Conservation (phyloP, 2,113 vertebrate species). For the Salvelinus alpinus region DNA sequence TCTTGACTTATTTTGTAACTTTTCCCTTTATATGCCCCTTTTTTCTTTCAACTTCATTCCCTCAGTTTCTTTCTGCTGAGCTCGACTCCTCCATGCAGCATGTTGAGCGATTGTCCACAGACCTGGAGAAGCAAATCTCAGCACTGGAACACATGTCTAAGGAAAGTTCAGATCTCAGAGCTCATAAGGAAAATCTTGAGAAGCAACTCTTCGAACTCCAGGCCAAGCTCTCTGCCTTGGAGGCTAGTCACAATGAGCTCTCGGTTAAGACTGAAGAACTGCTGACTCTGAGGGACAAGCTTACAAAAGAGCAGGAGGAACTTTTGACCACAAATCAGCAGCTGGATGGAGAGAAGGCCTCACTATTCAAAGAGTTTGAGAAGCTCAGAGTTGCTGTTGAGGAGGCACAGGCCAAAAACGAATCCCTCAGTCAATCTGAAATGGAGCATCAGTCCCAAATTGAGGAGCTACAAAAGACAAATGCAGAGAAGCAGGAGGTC, state of each 20-base stretch:
- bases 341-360: constrained; percentile 64
- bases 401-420: constrained; percentile 68
- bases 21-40: constrained; percentile 69
- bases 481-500: constrained; percentile 48
- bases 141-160: constrained; percentile 81
- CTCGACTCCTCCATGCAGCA: constrained; percentile 90
- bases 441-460: constrained; percentile 56
- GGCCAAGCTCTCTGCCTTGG: constrained; percentile 67
- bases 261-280: constrained; percentile 75
- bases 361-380: constrained; percentile 66
- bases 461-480: constrained; percentile 71
- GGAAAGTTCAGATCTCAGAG: constrained; percentile 76
- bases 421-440: constrained; percentile 61
- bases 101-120: constrained; percentile 84
- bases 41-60: constrained; percentile 71
- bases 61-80: constrained; percentile 90
- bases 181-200: constrained; percentile 78
- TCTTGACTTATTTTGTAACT: constrained; percentile 65
- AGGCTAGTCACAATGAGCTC: constrained; percentile 71
- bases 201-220: constrained; percentile 76
- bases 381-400: constrained; percentile 66
- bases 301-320: constrained; percentile 72
- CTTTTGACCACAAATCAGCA: constrained; percentile 63
- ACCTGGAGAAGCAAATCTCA: constrained; percentile 84
- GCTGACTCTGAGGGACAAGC: constrained; percentile 62